A percentile compares a stretch with the other conserved stretches of the same genome.
Evolutionary conservation across 1,140 invertebrate genomes (phyloP).

Genomic region (Polypedilum pembai): DNA sequence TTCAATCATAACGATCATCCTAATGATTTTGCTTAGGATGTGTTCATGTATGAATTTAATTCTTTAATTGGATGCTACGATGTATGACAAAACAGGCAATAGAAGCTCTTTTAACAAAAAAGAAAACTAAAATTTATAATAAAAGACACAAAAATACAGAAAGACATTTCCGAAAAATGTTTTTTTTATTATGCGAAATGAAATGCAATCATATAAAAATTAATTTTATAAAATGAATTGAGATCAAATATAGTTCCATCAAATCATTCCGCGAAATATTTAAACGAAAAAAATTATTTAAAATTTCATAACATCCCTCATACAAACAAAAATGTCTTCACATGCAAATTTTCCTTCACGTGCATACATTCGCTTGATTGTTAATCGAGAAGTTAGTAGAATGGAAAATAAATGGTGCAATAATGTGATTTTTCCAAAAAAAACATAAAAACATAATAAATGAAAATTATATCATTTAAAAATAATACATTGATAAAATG

Average conservation of each 20-base stretch:
- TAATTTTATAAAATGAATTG: neutral
- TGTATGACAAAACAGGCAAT: neutral
- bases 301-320: neutral
- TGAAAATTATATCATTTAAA: constrained; percentile 7
- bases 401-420: constrained; percentile 23
- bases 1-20: neutral
- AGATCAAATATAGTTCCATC: neutral
- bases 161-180: neutral
- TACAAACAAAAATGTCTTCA: neutral
- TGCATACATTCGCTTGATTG: neutral
- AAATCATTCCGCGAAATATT: neutral
- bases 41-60: too few species aligned
- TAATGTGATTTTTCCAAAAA: constrained; percentile 25
- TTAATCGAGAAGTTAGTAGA: neutral
- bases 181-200: neutral
- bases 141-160: neutral
- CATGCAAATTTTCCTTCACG: neutral
- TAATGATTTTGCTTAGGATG: neutral
- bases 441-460: neutral
- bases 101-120: neutral
- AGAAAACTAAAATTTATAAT: neutral
- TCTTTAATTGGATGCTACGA: neutral
- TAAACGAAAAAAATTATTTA: neutral
- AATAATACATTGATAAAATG: neutral
- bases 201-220: neutral